Percentiles rank a stretch among this genome's conserved stretches.
Conservation (phyloP, 2,113 vertebrate genomes). For the Nansenia antarctica region DNA sequence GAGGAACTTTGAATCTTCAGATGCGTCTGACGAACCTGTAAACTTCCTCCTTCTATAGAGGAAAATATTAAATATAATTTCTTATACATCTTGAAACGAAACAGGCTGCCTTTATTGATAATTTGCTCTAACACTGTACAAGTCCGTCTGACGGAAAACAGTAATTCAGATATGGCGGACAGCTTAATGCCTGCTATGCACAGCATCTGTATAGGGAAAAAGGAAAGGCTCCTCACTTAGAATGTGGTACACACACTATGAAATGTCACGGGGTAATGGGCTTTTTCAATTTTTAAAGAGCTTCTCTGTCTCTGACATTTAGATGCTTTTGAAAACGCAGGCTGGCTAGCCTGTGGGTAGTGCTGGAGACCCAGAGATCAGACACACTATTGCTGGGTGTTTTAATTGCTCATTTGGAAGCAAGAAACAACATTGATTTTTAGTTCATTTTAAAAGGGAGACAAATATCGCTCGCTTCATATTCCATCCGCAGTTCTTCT, state of each 20-base stretch:
- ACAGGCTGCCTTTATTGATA: no score
- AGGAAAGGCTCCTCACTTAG: conserved; percentile 10
- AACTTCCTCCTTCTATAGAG: no score
- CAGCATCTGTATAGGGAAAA: background rate
- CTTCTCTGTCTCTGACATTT: conserved; percentile 47
- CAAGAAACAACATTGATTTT: background rate
- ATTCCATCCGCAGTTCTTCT: no score
- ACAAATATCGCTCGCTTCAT: no score
- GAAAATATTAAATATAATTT: no score
- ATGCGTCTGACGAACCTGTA: no score
- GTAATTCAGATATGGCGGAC: background rate
- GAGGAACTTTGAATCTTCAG: no score
- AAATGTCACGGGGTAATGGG: conserved; percentile 60
- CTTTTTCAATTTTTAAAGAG: conserved; percentile 45
- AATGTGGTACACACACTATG: conserved; percentile 16
- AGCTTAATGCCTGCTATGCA: background rate
- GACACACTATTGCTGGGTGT: background rate
- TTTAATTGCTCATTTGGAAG: conserved; percentile 31
- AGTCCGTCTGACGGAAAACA: background rate
- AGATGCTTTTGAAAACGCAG: conserved; percentile 29
- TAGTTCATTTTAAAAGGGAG: background rate
- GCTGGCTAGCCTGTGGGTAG: conserved; percentile 14
- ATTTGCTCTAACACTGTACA: no score
- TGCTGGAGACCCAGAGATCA: background rate
- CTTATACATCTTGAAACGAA: no score